A percentile compares a stretch with the other conserved stretches of the same genome.
phyloP scores from a whole-genome alignment of 2,888 invertebrate genomes.

The Malthinus flaveolus region DNA sequence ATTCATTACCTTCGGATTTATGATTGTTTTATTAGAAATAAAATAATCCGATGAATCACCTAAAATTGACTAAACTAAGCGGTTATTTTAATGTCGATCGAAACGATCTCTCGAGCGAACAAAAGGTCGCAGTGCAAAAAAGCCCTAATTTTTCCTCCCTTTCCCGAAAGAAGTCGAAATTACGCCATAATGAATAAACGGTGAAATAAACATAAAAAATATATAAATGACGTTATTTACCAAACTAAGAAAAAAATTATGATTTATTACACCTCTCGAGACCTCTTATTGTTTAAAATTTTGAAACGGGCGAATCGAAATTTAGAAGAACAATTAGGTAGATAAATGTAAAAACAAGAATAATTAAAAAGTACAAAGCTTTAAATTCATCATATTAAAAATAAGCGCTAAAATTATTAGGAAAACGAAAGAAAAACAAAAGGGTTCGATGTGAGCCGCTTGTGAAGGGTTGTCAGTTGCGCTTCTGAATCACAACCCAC shows the following conservation, averaged over 20 bases:
- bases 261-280: constrained; percentile 55
- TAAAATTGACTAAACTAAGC: constrained; percentile 1
- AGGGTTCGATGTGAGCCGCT: constrained; percentile 47
- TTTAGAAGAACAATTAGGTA: constrained; percentile 56
- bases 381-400: constrained; percentile 57
- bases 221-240: constrained; percentile 39
- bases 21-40: background rate
- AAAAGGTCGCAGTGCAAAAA: constrained; percentile 14
- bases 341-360: constrained; percentile 57
- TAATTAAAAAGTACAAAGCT: constrained; percentile 57
- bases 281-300: constrained; percentile 46
- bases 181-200: constrained; percentile 44
- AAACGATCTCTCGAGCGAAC: constrained; percentile 11
- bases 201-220: constrained; percentile 44
- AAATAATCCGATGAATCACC: constrained; percentile 17
- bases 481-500: constrained; percentile 49
- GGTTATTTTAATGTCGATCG: constrained; percentile 20
- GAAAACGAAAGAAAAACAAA: constrained; percentile 55
- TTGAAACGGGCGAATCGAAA: constrained; percentile 37
- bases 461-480: constrained; percentile 55
- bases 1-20: background rate
- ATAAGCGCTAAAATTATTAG: constrained; percentile 54
- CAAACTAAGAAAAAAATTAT: constrained; percentile 47
- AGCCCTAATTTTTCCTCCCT: too few relatives aligned
- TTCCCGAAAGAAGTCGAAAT: constrained; percentile 40